Evolutionary conservation across 2,888 invertebrate genomes (phyloP).

Genomic region (Sabatieria punctata): DNA sequence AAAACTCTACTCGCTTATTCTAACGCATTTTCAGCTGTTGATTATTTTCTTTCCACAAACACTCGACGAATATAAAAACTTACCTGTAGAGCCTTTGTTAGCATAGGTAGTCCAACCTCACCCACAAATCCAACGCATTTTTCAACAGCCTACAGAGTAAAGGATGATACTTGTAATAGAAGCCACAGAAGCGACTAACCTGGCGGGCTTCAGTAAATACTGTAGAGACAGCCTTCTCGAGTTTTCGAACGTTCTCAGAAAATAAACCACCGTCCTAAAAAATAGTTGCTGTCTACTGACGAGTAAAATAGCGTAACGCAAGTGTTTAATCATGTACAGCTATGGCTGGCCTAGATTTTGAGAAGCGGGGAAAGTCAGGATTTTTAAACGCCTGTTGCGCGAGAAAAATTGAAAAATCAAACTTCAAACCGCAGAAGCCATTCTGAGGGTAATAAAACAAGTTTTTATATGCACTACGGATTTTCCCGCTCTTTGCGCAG

Average conservation of each 20-base stretch:
- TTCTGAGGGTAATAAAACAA: too few relatives aligned
- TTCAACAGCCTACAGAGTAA: slow-evolving; percentile 46
- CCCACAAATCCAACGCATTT: slow-evolving; percentile 52
- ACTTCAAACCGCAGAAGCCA: too few relatives aligned
- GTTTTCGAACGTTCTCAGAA: slow-evolving; percentile 10
- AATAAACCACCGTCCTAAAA: not conserved
- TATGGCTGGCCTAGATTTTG: too few relatives aligned
- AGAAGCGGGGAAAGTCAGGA: too few relatives aligned
- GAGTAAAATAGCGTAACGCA: too few relatives aligned
- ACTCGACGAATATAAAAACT: slow-evolving; percentile 4
- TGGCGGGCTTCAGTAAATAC: slow-evolving; percentile 34
- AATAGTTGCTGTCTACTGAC: too few relatives aligned
- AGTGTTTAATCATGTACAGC: too few relatives aligned
- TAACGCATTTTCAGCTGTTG: not conserved
- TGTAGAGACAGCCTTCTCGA: slow-evolving; percentile 49
- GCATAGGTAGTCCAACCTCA: slow-evolving; percentile 44
- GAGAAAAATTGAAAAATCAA: too few relatives aligned
- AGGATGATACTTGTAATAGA: slow-evolving; percentile 29
- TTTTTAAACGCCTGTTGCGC: too few relatives aligned
- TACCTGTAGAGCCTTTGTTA: slow-evolving; percentile 42
- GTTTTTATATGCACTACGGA: too few relatives aligned
- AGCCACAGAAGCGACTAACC: slow-evolving; percentile 15
- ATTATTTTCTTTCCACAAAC: not conserved
- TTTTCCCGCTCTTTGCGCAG: too few relatives aligned
- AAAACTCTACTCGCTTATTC: not conserved